A percentile compares a stretch with the other conserved stretches of the same genome.
Evolutionary conservation across 2,113 vertebrate species (phyloP).

Genomic region (Catagonus wagneri): DNA sequence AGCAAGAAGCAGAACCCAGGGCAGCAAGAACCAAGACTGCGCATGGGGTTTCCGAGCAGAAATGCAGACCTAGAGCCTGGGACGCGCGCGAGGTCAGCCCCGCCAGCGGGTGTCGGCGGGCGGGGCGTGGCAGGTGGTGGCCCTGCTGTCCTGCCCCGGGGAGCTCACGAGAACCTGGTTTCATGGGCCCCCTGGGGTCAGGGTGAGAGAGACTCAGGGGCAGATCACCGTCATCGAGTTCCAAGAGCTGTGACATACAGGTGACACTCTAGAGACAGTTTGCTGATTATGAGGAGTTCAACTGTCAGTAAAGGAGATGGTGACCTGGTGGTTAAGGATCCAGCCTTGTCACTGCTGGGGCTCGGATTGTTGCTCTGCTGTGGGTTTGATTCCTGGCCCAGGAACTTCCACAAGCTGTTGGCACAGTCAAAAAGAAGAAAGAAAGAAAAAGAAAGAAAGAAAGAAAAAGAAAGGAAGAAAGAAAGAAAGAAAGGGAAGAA

Average conservation of each 20-base stretch:
- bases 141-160: too few species aligned
- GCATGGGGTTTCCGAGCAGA: neutral
- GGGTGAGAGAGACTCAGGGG: neutral
- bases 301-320: neutral
- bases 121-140: neutral
- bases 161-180: neutral
- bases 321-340: too few species aligned
- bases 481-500: constrained; percentile 5
- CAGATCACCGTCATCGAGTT: neutral
- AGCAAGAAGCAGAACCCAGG: neutral
- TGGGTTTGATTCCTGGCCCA: too few species aligned
- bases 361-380: too few species aligned
- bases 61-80: neutral
- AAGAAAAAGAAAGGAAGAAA: neutral
- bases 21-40: neutral
- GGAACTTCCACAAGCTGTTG: too few species aligned
- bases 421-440: neutral
- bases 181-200: neutral
- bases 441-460: constrained; percentile 22
- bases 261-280: neutral
- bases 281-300: neutral
- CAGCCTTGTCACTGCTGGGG: too few species aligned
- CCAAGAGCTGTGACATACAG: neutral
- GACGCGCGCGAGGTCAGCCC: neutral
- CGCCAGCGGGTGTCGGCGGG: neutral